These are phyloP conservation scores for Hydractinia echinata DNA, from an alignment of 30 jellyfish, hydroid and myxozoan genomes.

Conservation along the genomic window DNA sequence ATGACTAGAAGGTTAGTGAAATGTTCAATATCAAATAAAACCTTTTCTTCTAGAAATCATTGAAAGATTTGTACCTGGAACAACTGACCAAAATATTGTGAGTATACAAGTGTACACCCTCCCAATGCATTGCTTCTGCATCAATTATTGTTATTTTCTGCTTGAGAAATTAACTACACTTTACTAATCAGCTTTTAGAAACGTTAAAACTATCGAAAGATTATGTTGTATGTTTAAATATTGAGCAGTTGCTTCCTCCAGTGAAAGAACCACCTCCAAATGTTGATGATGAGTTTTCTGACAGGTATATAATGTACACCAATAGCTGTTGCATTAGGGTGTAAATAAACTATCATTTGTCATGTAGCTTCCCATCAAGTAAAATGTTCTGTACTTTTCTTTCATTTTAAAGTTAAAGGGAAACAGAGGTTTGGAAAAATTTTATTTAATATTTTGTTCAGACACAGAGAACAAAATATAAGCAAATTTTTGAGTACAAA, in stretches of 20 bases:
- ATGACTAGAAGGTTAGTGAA: too few relatives aligned
- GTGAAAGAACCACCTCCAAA: slow-evolving; percentile 80
- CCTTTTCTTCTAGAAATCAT: slow-evolving; percentile 45
- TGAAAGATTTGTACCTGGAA: slow-evolving; percentile 87
- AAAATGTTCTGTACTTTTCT: neutral
- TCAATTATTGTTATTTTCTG: neutral
- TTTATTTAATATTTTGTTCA: too few relatives aligned
- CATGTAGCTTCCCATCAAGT: neutral
- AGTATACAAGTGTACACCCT: neutral
- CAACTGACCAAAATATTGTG: slow-evolving; percentile 64
- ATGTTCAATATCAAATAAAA: neutral
- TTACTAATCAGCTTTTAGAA: slow-evolving; percentile 43
- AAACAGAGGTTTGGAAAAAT: too few relatives aligned
- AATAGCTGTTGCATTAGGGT: neutral
- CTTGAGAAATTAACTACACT: neutral
- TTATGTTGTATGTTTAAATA: slow-evolving; percentile 53
- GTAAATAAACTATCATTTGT: neutral
- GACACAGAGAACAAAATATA: too few relatives aligned
- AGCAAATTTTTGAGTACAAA: too few relatives aligned
- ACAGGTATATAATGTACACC: slow-evolving; percentile 41
- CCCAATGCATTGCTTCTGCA: neutral
- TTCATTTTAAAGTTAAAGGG: too few relatives aligned
- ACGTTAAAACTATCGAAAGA: slow-evolving; percentile 54
- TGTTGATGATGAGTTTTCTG: slow-evolving; percentile 86
- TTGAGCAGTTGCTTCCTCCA: slow-evolving; percentile 87